A percentile compares a stretch with the other conserved stretches of the same genome.
phyloP scores from a whole-genome alignment of 2,113 vertebrate species.

The Antennarius striatus region DNA sequence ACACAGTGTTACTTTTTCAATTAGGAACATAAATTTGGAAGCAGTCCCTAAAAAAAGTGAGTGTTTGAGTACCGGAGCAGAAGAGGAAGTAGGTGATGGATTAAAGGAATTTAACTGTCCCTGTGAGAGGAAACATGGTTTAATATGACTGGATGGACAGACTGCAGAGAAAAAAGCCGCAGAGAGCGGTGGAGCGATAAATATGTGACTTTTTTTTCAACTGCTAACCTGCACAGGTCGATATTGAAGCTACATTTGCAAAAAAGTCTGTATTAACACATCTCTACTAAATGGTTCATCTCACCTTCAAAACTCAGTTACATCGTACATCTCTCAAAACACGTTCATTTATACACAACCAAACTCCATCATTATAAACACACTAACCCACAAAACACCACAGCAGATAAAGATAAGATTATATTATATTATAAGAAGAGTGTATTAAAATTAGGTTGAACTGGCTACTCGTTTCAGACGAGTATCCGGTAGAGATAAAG shows the following conservation, averaged over 20 bases:
- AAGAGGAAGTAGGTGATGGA: slow-evolving; percentile 64
- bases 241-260: too few species aligned
- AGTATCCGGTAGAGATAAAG: too few species aligned
- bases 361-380: background rate
- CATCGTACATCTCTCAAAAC: background rate
- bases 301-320: too few species aligned
- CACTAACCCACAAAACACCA: background rate
- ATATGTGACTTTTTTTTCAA: slow-evolving; percentile 35
- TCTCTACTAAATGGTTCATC: too few species aligned
- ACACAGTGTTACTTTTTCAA: slow-evolving; percentile 53
- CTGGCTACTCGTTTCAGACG: too few species aligned
- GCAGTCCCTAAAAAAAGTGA: slow-evolving; percentile 13
- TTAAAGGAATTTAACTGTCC: slow-evolving; percentile 68
- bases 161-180: slow-evolving; percentile 29
- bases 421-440: too few species aligned
- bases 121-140: slow-evolving; percentile 43
- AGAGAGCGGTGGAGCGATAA: slow-evolving; percentile 9
- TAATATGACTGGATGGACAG: slow-evolving; percentile 22
- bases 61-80: slow-evolving; percentile 13
- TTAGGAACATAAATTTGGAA: slow-evolving; percentile 55
- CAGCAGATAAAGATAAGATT: too few species aligned
- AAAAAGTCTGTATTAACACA: too few species aligned
- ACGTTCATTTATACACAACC: slow-evolving; percentile 15
- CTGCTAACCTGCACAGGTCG: too few species aligned
- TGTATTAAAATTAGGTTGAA: too few species aligned